Percentiles rank a stretch among this genome's conserved stretches.
Conservation (phyloP, 2,888 invertebrate genomes). For the Pollenia amentaria region DNA sequence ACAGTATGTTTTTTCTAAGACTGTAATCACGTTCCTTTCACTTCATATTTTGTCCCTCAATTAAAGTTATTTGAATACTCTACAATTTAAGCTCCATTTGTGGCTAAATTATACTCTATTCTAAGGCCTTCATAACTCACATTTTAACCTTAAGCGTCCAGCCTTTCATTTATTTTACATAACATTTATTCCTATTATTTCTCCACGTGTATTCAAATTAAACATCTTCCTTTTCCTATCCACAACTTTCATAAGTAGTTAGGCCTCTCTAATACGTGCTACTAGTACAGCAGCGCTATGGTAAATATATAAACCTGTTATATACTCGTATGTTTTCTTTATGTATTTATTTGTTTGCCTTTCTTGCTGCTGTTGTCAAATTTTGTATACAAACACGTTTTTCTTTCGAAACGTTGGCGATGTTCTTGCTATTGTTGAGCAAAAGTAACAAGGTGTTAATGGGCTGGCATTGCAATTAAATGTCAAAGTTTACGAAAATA, state of each 20-base stretch:
- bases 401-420: background rate
- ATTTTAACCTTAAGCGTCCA: no score
- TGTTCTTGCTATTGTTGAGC: background rate
- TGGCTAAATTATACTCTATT: no score
- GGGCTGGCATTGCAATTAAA: slow-evolving; percentile 19
- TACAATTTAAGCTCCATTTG: no score
- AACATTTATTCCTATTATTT: no score
- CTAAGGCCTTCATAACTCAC: no score
- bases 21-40: no score
- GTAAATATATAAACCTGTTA: background rate
- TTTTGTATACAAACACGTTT: background rate
- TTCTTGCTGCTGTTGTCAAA: slow-evolving; percentile 18
- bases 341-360: background rate
- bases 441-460: slow-evolving; percentile 64
- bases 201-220: no score
- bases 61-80: no score
- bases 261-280: slow-evolving; percentile 11
- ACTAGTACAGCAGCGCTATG: background rate
- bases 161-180: no score
- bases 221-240: no score
- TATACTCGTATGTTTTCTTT: background rate
- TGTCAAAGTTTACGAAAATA: slow-evolving; percentile 50
- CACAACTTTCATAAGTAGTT: background rate
- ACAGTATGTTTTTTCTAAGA: no score
- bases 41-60: no score